Conservation (phyloP, 2,888 invertebrate genomes). For the Conomelus anceps region DNA sequence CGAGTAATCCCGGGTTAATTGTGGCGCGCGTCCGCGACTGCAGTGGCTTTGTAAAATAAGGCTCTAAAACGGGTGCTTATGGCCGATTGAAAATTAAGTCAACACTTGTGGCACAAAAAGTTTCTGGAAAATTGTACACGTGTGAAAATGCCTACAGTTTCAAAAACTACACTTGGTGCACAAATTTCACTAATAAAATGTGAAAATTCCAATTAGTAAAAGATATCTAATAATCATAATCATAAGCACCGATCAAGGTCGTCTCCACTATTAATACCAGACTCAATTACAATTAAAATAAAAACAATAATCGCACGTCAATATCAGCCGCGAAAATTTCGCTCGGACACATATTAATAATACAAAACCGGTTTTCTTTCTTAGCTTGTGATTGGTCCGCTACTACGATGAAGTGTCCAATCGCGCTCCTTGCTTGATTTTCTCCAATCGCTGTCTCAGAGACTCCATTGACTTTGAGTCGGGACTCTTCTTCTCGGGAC, state of each 20-base stretch:
- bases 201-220: not conserved
- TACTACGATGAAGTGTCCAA: not conserved
- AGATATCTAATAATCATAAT: not conserved
- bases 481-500: not conserved
- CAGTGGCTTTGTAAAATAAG: too few species aligned
- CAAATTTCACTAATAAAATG: not conserved
- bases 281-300: too few species aligned
- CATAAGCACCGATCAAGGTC: not conserved
- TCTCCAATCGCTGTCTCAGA: conserved; percentile 17
- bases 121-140: too few species aligned
- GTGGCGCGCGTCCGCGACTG: too few species aligned
- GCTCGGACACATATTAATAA: not conserved
- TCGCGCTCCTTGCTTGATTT: conserved; percentile 7
- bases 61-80: too few species aligned
- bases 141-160: too few species aligned
- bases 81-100: too few species aligned
- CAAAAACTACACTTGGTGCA: not conserved
- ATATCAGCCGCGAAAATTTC: too few species aligned
- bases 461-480: not conserved
- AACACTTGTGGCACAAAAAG: too few species aligned
- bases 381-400: not conserved
- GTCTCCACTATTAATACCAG: not conserved
- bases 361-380: not conserved
- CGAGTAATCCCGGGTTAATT: too few species aligned
- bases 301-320: not conserved